A percentile compares a stretch with the other conserved stretches of the same genome.
Conservation (phyloP, 2,888 invertebrate genomes). For the Acanthococcus lagerstroemiae region DNA sequence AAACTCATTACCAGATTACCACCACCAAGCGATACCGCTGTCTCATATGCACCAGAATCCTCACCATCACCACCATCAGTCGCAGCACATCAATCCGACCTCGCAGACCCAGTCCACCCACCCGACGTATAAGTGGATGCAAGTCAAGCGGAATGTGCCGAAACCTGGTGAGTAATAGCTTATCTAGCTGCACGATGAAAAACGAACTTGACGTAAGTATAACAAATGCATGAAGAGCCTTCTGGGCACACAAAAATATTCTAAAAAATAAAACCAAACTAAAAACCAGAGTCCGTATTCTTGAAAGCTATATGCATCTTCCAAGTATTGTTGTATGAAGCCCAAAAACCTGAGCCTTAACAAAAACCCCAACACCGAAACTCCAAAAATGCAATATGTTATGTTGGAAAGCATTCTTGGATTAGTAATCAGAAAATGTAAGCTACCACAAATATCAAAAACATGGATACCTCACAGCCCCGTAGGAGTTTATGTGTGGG, state of each 20-base stretch:
- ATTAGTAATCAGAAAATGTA: background rate
- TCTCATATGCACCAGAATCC: constrained; percentile 39
- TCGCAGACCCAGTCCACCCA: constrained; percentile 44
- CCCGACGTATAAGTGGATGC: constrained; percentile 98
- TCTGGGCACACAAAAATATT: too few relatives aligned
- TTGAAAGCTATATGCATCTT: background rate
- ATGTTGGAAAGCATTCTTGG: background rate
- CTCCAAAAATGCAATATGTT: too few relatives aligned
- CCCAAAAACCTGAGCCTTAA: too few relatives aligned
- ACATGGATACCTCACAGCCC: background rate
- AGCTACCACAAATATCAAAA: background rate
- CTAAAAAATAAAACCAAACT: background rate
- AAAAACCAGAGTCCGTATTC: background rate
- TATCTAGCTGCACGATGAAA: too few relatives aligned
- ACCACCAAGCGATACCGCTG: constrained; percentile 41
- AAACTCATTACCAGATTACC: constrained; percentile 33
- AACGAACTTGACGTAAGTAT: background rate
- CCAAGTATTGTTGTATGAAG: too few relatives aligned
- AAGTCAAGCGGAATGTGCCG: constrained; percentile 91
- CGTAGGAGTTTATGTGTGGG: too few relatives aligned
- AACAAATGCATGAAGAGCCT: too few relatives aligned
- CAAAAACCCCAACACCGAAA: too few relatives aligned
- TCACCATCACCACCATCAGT: constrained; percentile 42
- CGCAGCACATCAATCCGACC: constrained; percentile 29
- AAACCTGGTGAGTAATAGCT: constrained; percentile 80